Evolutionary conservation across 2,888 invertebrate genomes (phyloP), one percentile per base, ranked within the genome.

Genomic region (Chorisops tibialis): DNA sequence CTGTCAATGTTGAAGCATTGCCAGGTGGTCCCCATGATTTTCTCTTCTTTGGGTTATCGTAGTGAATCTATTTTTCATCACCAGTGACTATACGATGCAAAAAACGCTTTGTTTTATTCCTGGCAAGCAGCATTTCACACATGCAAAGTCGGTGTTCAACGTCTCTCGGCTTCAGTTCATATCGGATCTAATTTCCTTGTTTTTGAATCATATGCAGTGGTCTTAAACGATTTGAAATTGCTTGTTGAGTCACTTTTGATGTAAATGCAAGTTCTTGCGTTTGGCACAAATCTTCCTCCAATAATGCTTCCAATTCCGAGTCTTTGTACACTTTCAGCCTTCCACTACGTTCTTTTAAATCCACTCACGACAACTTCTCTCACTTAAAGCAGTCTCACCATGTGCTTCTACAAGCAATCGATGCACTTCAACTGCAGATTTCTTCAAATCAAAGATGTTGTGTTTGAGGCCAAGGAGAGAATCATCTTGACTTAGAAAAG

Each of bases 271-370:
- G 41, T 47, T 47, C 1, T 47, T 47, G 47, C 47, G 21, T 16
- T 47, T 47, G 3, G 11, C 47, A 19, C 1, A 12, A 3, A 19
- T 47, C 47, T 19, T 47, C 47, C 4, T 64, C 14, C 64, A 65
- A 7, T 58, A 62, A 50, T 63, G 65, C 59, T 63, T 65, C 37
- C 65, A 59, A 64, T 63, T 56, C 56, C 24, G 11, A 9, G 41
- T 43, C 56, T 30, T 56, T 43, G 39, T 19, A 43, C 1, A 22
- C 1, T 56, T 19, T 12, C 14, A 30, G 45, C 9, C 2, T 1
- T 3, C 47, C 47, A 1, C 16, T 4, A 3, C 30, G 47, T 14
- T 35, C 47, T 45, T 59, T 50, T 52, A 22, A 58, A 65, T 59
- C 45, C 56, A 50, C 16, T 19, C 18, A 16, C 47, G 47, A 3